Base-by-base conservation (phyloP, 64 coral and sea anemone genomes). In the Acropora yongei region DNA sequence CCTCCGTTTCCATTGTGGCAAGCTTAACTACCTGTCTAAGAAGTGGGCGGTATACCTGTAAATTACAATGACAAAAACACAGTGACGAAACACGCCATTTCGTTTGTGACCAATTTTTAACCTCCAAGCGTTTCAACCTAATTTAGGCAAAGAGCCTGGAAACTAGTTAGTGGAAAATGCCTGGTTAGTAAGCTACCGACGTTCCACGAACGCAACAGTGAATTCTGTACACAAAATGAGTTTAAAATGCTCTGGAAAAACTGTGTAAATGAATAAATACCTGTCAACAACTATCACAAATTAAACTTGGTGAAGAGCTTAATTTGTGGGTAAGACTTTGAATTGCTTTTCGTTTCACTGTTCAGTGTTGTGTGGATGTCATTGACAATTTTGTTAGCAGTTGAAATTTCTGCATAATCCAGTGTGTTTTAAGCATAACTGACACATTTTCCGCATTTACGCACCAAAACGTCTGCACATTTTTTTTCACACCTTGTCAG, bases 1-100 rank as follows among this genome's bases (percentile, higher is more conserved):
- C 40, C 49, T 93, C 91, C 10, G 57, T 72, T 79, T 93, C 90
- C 90, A 93, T 93, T 2, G 91, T 87, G 11, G 84, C 91, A 78
- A 86, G 50, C 74, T 92, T 92, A 17, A 92, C 80, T 60, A 86
- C 65, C 76, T 92, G 80, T 13, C 81, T 61, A 13, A 92, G 80
- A 41, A 92, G n/a, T 77, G 80, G 80, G 53, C 78, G 80, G 44
- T 92, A 92, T 49, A 92, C 90, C 79, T 91, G 68, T 57, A 90
- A 80, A 69, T 69, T 69, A 69, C 67, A 69, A 19, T 69, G 67
- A 69, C 67, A 69, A 69, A 69, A 69, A 69, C 67, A 19, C 67
- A 69, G 10, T 69, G 67, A 69, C 17, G n/a, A 69, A 69, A 30
- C 67, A 69, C 67, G 67, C 67, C 67, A 69, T 69, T 69, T 69